phyloP scores from a whole-genome alignment of 2,113 vertebrate genomes.

The Myxocyprinus asiaticus region DNA sequence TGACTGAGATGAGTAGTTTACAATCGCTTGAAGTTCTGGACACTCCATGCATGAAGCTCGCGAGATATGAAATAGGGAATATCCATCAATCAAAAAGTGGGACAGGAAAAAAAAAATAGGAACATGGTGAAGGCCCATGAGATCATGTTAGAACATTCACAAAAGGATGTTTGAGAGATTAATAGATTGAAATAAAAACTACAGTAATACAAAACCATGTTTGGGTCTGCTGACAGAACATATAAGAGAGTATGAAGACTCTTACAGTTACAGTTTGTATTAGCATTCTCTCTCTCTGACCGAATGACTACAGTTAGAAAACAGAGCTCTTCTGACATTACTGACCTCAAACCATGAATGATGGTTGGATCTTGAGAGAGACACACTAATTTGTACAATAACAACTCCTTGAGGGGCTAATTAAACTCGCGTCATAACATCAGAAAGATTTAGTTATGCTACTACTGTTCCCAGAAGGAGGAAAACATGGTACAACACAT shows the following conservation, averaged over 20 bases:
- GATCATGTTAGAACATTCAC: too few relatives aligned
- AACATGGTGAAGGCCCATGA: too few relatives aligned
- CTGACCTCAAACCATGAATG: constrained; percentile 3
- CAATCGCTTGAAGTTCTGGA: too few relatives aligned
- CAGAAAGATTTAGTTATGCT: not conserved
- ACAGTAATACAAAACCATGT: too few relatives aligned
- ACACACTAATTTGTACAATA: not conserved
- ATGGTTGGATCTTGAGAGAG: not conserved
- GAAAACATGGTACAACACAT: too few relatives aligned
- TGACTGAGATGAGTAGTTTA: too few relatives aligned
- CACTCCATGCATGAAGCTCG: too few relatives aligned
- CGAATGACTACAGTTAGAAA: not conserved
- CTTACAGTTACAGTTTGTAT: not conserved
- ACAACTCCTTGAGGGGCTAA: not conserved
- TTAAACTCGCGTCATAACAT: not conserved
- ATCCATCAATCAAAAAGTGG: too few relatives aligned
- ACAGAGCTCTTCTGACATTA: not conserved
- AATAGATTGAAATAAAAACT: too few relatives aligned
- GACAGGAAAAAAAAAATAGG: too few relatives aligned
- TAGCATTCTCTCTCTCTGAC: not conserved
- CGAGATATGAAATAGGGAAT: too few relatives aligned
- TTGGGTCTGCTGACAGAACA: not conserved
- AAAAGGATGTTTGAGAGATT: too few relatives aligned
- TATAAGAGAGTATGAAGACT: not conserved
- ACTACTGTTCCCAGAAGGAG: not conserved